Evolutionary conservation across 1,140 invertebrate genomes (phyloP), one percentile per base, ranked within the genome.

Genomic region (Caenorhabditis briggsae): DNA sequence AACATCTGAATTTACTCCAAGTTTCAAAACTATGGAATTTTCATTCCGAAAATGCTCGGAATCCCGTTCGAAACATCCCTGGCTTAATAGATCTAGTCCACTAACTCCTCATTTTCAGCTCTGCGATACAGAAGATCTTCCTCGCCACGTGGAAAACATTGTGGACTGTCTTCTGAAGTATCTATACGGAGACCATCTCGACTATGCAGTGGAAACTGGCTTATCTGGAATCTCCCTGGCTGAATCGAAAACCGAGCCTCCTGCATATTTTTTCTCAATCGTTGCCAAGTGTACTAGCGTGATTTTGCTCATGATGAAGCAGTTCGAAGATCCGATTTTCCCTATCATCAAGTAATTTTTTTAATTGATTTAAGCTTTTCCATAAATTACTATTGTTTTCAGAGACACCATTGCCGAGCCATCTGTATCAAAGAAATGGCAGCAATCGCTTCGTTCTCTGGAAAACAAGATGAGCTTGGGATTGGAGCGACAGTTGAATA

Each of bases 241-340:
- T 2, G 97, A 99, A 93, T 96, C 95, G 85, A 95, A 95, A 89
- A 93, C 92, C 86, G 95, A 95, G 94, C 97, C 89, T 93, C 94
- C 96, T 92, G 95, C 98, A 70, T 96, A 97, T 92, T 99, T 99
- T 93, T 98, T 99, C 91, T 96, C 96, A 92, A 95, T 97, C 18
- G 95, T 97, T 7, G 95, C 96, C 88, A 96, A 98, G 93, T 96
- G 96, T n/a, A 98, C 98, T 92, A 96, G 96, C 64, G 97, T 99
- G 84, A 95, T 97, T n/a, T 96, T 97, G 92, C 94, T 99, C 86
- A 95, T 98, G 91, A 97, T 97, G 88, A 98, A 98, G 92, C 96
- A 97, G 89, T 98, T 97, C 92, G 95, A 95, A 90, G 96, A 98
- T 91, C 95, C 95, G 88, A 94, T 98, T 6, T 93, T 98, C 58